Evolutionary conservation across 2,797 vertebrate genomes (phyloP), one percentile per base, ranked within the genome.

Genomic region (Eurystomus glaucurus): DNA sequence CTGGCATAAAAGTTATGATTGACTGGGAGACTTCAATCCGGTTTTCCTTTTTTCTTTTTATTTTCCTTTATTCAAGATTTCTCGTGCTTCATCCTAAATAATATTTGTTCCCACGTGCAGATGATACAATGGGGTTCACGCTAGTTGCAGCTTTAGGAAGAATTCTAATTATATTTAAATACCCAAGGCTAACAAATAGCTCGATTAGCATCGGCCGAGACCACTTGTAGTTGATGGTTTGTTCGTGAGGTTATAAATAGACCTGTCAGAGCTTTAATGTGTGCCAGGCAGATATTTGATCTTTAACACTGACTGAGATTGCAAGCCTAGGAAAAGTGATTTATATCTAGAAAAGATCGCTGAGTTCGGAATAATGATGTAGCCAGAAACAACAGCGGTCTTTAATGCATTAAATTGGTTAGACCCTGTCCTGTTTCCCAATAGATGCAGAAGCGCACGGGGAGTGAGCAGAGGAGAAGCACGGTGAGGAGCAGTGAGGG

Each of bases 141-240:
- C 58, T 88, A 57, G 19, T 87, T 77, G 55, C 74, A 48, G 91
- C 83, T 96, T 95, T 86, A 87, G 92, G 68, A 95, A 46, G 88
- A 94, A 90, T 97, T 95, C 65, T 90, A 93, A 94, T 96, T 94
- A 81, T 76, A 94, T 83, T 83, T 85, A 89, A 92, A 90, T 93
- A 97, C 84, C 90, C 29, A 61, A 93, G 88, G 94, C 91, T 92
- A 81, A 93, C 29, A 23, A 96, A 86, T 96, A 91, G 87, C 93
- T 93, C 45, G 21, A 96, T 97, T 88, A 97, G 75, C 60, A 72
- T 76, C 3, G 10, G 45, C 48, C 46, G 71, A 89, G 69, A 54
- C 81, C 2, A 10, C 78, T 96, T 75, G 2, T 10, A 89, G 86
- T 83, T 96, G 94, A 81, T 88, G 57, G 83, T 79, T 88, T 64